Percentiles rank a stretch among this genome's conserved stretches.
Conservation (phyloP, 1,140 invertebrate species). For the Lysiphlebus fabarum region DNA sequence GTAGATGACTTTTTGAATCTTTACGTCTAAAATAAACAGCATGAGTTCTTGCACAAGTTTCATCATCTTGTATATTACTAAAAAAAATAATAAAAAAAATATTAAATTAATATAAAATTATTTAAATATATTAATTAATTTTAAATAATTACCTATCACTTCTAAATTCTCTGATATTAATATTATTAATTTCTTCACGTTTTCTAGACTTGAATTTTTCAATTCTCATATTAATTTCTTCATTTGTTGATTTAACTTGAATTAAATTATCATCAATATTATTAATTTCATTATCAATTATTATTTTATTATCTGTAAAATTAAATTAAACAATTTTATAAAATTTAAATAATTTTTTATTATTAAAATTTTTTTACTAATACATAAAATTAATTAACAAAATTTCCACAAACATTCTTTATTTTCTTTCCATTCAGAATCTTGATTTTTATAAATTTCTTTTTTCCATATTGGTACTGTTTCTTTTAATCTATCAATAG, state of each 20-base stretch:
- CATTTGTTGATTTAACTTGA: conserved; percentile 61
- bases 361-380: conserved; percentile 9
- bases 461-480: conserved; percentile 96
- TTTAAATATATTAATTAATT: conserved; percentile 2
- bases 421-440: conserved; percentile 73
- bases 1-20: conserved; percentile 68
- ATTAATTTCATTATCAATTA: background rate
- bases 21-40: conserved; percentile 62
- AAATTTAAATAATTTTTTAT: background rate
- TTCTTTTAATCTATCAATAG: conserved; percentile 83
- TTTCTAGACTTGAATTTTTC: conserved; percentile 64
- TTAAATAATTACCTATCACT: conserved; percentile 35
- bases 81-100: background rate
- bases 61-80: conserved; percentile 41
- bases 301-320: conserved; percentile 11
- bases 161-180: conserved; percentile 68
- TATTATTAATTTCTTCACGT: conserved; percentile 62
- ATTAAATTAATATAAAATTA: background rate
- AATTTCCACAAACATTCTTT: conserved; percentile 70
- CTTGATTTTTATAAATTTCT: conserved; percentile 74
- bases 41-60: conserved; percentile 65
- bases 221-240: conserved; percentile 62
- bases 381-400: conserved; percentile 42
- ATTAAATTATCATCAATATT: conserved; percentile 53
- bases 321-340: background rate